A percentile compares a stretch with the other conserved stretches of the same genome.
Conservation (phyloP, 2,113 vertebrate genomes). For the Sylvicapra grimmia region DNA sequence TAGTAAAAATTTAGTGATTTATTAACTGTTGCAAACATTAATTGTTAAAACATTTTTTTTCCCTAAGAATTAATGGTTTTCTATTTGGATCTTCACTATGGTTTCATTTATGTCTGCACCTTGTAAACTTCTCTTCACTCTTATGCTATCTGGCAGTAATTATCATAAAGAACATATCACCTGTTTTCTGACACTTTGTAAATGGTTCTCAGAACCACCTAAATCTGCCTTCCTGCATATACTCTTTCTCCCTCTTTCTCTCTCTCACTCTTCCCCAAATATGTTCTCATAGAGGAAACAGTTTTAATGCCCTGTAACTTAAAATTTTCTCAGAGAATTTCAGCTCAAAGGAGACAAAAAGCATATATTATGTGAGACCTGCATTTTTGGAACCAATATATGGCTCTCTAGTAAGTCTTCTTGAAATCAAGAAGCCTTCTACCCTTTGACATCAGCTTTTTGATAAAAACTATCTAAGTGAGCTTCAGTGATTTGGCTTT, state of each 20-base stretch:
- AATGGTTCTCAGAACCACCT: neutral
- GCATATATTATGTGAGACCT: neutral
- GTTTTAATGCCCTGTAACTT: neutral
- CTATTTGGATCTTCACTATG: neutral
- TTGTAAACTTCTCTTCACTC: neutral
- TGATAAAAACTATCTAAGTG: neutral
- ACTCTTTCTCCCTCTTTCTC: neutral
- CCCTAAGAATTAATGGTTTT: neutral
- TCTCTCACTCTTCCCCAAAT: neutral
- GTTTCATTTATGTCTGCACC: neutral
- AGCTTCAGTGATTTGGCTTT: neutral
- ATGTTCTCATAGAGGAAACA: neutral
- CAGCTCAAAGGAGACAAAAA: neutral
- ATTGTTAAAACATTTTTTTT: neutral
- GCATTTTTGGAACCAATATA: neutral
- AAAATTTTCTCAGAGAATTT: neutral
- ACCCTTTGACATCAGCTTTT: neutral
- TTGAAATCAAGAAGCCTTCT: neutral
- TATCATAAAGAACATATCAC: neutral
- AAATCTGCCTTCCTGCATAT: neutral
- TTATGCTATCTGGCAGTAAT: neutral
- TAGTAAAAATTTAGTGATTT: constrained; percentile 2
- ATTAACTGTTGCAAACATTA: neutral
- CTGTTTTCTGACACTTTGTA: neutral
- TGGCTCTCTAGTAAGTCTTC: neutral